Base-by-base conservation (phyloP, 2,113 vertebrate species). In the Indicator indicator region DNA sequence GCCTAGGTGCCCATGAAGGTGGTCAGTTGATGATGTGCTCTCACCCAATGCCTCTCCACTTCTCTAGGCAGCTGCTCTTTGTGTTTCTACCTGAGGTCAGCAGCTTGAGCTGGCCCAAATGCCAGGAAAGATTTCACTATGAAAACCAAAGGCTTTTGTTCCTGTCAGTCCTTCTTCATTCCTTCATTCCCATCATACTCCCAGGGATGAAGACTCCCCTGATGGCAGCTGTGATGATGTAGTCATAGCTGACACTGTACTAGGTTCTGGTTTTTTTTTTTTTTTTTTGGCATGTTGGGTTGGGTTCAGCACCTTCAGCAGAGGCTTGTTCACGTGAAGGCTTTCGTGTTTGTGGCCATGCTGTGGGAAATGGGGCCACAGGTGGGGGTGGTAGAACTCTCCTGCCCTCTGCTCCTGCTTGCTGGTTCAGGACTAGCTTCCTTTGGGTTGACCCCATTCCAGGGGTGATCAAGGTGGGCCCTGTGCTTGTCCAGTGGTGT, bases 301-400 rank as follows among this genome's bases (percentile, higher is more conserved):
- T 48, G 19, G 26, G 79, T 85, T 91, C 63, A 67, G 67, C n/a
- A 72, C 59, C 50, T 91, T 89, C 50, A 55, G 24, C 2, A 21
- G 44, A 69, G 70, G 63, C 36, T 85, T 0, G 0, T 55, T 72
- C 32, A 21, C 0, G 0, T 79, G 60, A 77, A 36, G 16, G 20
- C 50, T 75, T 58, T 65, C 1, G 1, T 30, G n/a, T 68, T 75
- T 62, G 36, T 2, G 8, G 72, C 83, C 6, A 2, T 26, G 19
- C 46, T 54, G n/a, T 2, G 14, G 54, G 32, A 86, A 64, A 48
- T 0, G 0, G 54, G 33, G 23, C 12, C 2, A 3, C 0, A 0
- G n/a, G 11, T 59, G 11, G 4, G 10, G 20, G 2, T 36, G 36
- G 14, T 5, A 0, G 52, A 55, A 8, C 20, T 67, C 36, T 56